phyloP scores from a whole-genome alignment of 2,888 invertebrate genomes.

The Dicyrtomina minuta region DNA sequence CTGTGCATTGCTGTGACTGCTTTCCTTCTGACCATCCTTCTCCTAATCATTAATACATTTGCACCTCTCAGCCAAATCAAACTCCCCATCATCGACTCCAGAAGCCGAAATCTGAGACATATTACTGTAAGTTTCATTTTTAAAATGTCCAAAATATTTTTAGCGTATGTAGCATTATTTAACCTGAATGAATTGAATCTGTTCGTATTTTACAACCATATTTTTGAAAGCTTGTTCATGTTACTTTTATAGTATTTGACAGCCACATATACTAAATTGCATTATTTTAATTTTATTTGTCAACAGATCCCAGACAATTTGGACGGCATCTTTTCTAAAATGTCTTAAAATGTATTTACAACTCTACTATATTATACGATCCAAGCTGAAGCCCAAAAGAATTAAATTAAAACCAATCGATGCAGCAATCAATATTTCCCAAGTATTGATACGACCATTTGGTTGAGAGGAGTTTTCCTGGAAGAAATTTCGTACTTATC shows the following conservation, averaged over 20 bases:
- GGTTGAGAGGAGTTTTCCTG: too few species aligned
- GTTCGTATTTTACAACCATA: neutral
- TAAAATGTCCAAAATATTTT: too few species aligned
- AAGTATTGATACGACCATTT: too few species aligned
- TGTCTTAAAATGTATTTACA: neutral
- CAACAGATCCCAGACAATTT: neutral
- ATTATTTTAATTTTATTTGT: neutral
- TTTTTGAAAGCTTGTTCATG: neutral
- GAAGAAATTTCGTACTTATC: too few species aligned
- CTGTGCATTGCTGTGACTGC: slow-evolving; percentile 12
- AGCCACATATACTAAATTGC: too few species aligned
- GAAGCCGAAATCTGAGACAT: neutral
- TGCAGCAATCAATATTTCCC: neutral
- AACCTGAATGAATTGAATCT: too few species aligned
- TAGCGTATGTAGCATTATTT: too few species aligned
- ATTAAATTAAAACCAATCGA: slow-evolving; percentile 1
- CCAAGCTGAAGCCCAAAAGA: neutral
- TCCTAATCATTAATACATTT: slow-evolving; percentile 17
- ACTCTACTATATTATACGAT: neutral
- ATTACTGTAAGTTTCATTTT: neutral
- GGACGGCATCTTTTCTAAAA: slow-evolving; percentile 6
- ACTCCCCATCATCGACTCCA: neutral
- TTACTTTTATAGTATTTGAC: neutral
- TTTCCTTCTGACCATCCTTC: slow-evolving; percentile 22
- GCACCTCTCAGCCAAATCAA: slow-evolving; percentile 14